Evolutionary conservation across 1,140 invertebrate species (phyloP), one percentile per base, ranked within the genome.

Genomic region (Diuraphis noxia): DNA sequence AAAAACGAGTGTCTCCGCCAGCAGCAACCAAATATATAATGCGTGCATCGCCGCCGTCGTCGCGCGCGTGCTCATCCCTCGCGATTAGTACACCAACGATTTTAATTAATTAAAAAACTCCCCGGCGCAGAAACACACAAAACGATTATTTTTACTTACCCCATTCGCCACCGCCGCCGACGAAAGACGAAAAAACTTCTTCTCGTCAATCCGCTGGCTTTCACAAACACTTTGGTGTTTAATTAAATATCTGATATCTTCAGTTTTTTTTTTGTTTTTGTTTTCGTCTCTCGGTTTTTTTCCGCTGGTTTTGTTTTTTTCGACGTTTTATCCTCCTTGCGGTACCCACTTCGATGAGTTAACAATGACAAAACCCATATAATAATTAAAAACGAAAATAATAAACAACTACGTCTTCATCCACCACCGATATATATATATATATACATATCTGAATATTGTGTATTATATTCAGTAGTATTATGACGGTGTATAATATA

Each of bases 61-160:
- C 46, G 84, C 43, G 43, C 84, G n/a, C 41, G 43, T n/a, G 84
- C 63, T 77, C 88, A 30, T 81, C 77, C 72, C 72, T 82, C 36
- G 63, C 56, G 72, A 91, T 91, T 91, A 91, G 89, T 91, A 49
- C 38, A 56, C 89, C 89, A 34, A 21, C 34, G 72, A 82, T 91
- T 91, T 91, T 91, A 91, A 91, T 91, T 91, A 91, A 91, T 91
- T 91, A 91, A 91, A 89, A 91, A 91, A 40, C 77, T 82, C 89
- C 72, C 25, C 77, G n/a, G 41, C 43, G 41, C 41, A 38, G 77
- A 91, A 49, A 91, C 77, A 81, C 77, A 81, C 43, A 81, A 91
- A 91, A 81, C 89, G 89, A 91, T 77, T 91, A 81, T 91, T 91
- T 91, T 79, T 82, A 82, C 77, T 91, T 79, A 82, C 43, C 41